phyloP scores from a whole-genome alignment of 2,888 invertebrate genomes.

The Mythimna ferrago region DNA sequence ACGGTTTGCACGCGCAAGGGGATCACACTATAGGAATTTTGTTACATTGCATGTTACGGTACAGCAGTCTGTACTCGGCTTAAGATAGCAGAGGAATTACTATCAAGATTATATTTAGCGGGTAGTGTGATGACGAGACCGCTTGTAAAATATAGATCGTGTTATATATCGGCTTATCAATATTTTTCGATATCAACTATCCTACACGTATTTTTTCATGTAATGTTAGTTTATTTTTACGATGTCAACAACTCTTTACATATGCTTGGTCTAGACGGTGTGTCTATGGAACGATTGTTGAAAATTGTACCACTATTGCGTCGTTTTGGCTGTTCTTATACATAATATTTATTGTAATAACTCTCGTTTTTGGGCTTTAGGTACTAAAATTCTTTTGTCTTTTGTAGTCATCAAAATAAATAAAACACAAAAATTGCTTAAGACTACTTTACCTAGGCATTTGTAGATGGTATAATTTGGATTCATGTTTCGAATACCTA shows the following conservation, averaged over 20 bases:
- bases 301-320: neutral
- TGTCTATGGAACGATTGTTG: neutral
- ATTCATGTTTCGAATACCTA: too few species aligned
- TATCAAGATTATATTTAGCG: conserved; percentile 41
- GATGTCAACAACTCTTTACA: conserved; percentile 34
- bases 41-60: too few species aligned
- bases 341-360: neutral
- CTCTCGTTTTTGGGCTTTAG: neutral
- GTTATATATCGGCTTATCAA: conserved; percentile 44
- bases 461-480: too few species aligned
- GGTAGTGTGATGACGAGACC: conserved; percentile 32
- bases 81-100: conserved; percentile 47
- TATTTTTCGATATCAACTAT: conserved; percentile 32
- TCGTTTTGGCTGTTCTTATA: conserved; percentile 4
- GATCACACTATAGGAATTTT: too few species aligned
- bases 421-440: too few species aligned
- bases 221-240: conserved; percentile 25
- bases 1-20: too few species aligned
- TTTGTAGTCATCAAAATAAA: too few species aligned
- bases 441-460: too few species aligned
- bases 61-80: too few species aligned
- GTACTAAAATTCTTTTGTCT: neutral
- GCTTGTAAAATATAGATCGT: conserved; percentile 55
- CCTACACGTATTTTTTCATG: conserved; percentile 8
- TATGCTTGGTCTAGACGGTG: conserved; percentile 33